phyloP scores from a whole-genome alignment of 2,797 vertebrate genomes.

The Siniperca obscura region DNA sequence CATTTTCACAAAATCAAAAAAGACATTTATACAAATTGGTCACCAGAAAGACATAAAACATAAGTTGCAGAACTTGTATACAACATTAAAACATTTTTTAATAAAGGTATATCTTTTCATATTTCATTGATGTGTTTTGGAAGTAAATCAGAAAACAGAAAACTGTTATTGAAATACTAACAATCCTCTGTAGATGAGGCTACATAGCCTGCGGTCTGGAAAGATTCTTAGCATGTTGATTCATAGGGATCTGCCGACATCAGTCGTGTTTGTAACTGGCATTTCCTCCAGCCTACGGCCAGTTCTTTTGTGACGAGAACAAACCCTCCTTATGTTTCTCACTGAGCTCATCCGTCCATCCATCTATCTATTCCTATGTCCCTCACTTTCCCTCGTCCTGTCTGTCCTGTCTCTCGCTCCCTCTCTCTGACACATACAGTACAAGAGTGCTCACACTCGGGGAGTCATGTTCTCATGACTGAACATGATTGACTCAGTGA shows the following conservation, averaged over 20 bases:
- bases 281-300: slow-evolving; percentile 86
- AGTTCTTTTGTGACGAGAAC: slow-evolving; percentile 82
- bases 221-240: slow-evolving; percentile 79
- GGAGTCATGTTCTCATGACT: slow-evolving; percentile 83
- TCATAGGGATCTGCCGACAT: slow-evolving; percentile 81
- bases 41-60: slow-evolving; percentile 28
- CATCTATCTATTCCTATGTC: slow-evolving; percentile 68
- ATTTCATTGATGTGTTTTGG: slow-evolving; percentile 41
- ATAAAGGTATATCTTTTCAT: slow-evolving; percentile 20
- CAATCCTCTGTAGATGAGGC: slow-evolving; percentile 60
- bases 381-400: slow-evolving; percentile 59
- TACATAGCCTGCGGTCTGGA: slow-evolving; percentile 72
- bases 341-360: slow-evolving; percentile 83
- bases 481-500: slow-evolving; percentile 79
- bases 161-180: slow-evolving; percentile 73
- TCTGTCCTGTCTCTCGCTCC: slow-evolving; percentile 58
- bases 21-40: slow-evolving; percentile 27
- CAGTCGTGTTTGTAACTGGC: slow-evolving; percentile 79
- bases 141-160: slow-evolving; percentile 65
- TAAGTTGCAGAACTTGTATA: slow-evolving; percentile 11
- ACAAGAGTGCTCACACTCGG: slow-evolving; percentile 63
- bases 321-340: slow-evolving; percentile 81
- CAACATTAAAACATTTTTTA: slow-evolving; percentile 40
- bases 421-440: slow-evolving; percentile 72
- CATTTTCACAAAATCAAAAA: slow-evolving; percentile 45